Evolutionary conservation across 2,113 vertebrate genomes (phyloP), one percentile per base, ranked within the genome.

Genomic region (Cyrtonyx montezumae): DNA sequence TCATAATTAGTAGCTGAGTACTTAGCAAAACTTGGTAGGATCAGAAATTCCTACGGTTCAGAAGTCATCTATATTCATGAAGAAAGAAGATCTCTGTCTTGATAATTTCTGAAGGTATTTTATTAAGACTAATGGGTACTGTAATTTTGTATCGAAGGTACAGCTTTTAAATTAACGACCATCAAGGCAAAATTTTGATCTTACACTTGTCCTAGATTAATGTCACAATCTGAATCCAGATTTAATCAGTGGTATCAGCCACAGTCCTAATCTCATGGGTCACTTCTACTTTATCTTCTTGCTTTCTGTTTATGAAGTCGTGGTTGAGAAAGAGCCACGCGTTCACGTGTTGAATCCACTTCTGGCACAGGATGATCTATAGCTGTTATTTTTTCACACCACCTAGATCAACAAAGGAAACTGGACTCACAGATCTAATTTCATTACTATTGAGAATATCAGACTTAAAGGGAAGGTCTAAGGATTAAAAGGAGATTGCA

Each of bases 1-100:
- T 91, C 70, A 55, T 80, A 95, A 95, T 95, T 94, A 80, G 74
- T 74, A 90, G 65, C 68, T 53, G 15, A 93, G 65, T 87, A 80
- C 49, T 76, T 75, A 74, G 66, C 18, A 85, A 91, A 90, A 59
- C 63, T 76, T 80, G 71, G 71, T 71, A 94, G 71, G 65, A 82
- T 91, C 79, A 75, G 58, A 92, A 94, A 86, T 69, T 91, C 45
- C 42, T 75, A 76, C 46, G 84, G 22, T 70, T 93, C 65, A 25
- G 48, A 59, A 78, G 65, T 91, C 90, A 86, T 77, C 61, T 91
- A 73, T 74, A 87, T 78, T 79, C 28, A 83, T 48, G 70, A 84
- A 65, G 34, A 88, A 59, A 95, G 32, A 91, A 11, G 16, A 65
- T 68, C 18, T 79, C 65, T 73, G 68, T 36, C 14, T 82, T 30